A percentile compares a stretch with the other conserved stretches of the same genome.
phyloP scores from a whole-genome alignment of 2,888 invertebrate genomes.

The Phalera bucephala region DNA sequence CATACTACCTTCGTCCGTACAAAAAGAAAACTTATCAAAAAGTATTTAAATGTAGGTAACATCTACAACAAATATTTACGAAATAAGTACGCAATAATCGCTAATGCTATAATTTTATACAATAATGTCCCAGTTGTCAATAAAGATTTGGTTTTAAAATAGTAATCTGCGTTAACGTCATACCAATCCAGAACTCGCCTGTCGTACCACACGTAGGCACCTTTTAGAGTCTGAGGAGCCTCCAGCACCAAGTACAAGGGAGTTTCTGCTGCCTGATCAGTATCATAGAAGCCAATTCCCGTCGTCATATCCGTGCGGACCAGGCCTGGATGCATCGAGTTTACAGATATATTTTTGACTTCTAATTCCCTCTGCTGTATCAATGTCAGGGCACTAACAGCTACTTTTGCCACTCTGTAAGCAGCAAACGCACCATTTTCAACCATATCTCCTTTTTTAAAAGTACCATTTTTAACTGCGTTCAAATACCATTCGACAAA shows the following conservation, averaged over 20 bases:
- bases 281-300: slow-evolving; percentile 80
- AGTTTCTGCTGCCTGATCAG: slow-evolving; percentile 82
- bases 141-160: slow-evolving; percentile 45
- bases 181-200: slow-evolving; percentile 82
- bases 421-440: slow-evolving; percentile 82
- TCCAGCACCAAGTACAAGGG: slow-evolving; percentile 79
- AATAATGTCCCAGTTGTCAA: too few relatives aligned
- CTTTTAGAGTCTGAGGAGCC: slow-evolving; percentile 79
- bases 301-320: slow-evolving; percentile 90
- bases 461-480: slow-evolving; percentile 50
- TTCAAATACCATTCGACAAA: slow-evolving; percentile 86
- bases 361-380: slow-evolving; percentile 85
- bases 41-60: too few relatives aligned
- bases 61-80: too few relatives aligned
- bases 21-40: too few relatives aligned
- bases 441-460: slow-evolving; percentile 48
- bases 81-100: too few relatives aligned
- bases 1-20: too few relatives aligned
- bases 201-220: slow-evolving; percentile 86
- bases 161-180: slow-evolving; percentile 53
- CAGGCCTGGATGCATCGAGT: slow-evolving; percentile 88
- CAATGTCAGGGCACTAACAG: slow-evolving; percentile 85
- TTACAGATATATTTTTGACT: slow-evolving; percentile 81
- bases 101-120: too few relatives aligned
- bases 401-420: slow-evolving; percentile 88